phyloP scores from a whole-genome alignment of 1,140 invertebrate species.

The Glossosoma conforme region DNA sequence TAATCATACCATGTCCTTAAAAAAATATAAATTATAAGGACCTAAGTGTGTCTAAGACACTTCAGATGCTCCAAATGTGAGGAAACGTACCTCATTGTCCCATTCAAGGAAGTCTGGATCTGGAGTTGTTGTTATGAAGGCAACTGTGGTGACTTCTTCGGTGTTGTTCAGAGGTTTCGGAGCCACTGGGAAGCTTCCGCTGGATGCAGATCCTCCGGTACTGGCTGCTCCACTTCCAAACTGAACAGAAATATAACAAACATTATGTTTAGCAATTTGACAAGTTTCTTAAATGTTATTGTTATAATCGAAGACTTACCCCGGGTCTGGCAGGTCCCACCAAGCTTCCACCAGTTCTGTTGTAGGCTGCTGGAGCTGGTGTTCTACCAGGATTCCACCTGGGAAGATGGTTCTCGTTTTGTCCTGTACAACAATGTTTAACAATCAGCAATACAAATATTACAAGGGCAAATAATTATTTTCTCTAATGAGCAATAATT shows the following conservation, averaged over 20 bases:
- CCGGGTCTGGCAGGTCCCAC: slow-evolving; percentile 8
- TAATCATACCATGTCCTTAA: too few relatives aligned
- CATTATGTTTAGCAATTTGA: background rate
- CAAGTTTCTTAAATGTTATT: too few relatives aligned
- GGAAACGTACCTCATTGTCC: background rate
- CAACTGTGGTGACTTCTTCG: background rate
- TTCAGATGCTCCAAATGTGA: too few relatives aligned
- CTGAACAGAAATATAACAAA: slow-evolving; percentile 3
- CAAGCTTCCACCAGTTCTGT: background rate
- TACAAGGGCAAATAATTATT: too few relatives aligned
- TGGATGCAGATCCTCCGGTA: background rate
- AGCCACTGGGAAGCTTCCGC: slow-evolving; percentile 4
- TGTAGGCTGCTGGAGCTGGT: background rate
- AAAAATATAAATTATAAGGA: too few relatives aligned
- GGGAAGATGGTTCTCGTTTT: too few relatives aligned
- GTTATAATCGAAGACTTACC: slow-evolving; percentile 4
- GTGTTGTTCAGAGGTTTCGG: slow-evolving; percentile 1
- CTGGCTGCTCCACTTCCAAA: slow-evolving; percentile 11
- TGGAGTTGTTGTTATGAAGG: too few relatives aligned
- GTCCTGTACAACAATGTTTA: too few relatives aligned
- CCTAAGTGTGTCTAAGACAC: too few relatives aligned
- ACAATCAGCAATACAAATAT: too few relatives aligned
- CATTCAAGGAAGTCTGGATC: background rate
- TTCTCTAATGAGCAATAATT: too few relatives aligned
- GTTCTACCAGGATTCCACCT: too few relatives aligned